Conservation (phyloP, 2,888 invertebrate genomes). For the Phymatocera aterrima region DNA sequence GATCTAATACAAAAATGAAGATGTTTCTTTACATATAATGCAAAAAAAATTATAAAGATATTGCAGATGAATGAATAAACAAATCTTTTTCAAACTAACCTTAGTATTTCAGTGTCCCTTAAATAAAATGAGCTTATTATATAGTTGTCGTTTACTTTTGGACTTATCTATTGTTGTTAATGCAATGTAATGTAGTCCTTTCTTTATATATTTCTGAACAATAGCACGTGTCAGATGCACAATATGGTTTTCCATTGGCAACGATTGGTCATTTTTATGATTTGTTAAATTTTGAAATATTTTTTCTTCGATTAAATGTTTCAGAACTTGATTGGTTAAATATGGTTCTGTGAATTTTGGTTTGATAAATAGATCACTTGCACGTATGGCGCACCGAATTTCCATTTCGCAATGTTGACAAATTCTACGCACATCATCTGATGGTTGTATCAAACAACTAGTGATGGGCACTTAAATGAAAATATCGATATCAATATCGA, state of each 20-base stretch:
- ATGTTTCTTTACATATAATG: background rate
- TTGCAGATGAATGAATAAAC: no score
- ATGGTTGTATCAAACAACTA: conserved; percentile 49
- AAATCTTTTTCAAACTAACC: no score
- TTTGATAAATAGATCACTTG: conserved; percentile 39
- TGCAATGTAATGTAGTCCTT: conserved; percentile 46
- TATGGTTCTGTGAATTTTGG: conserved; percentile 47
- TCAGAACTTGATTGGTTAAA: conserved; percentile 41
- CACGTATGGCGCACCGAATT: conserved; percentile 36
- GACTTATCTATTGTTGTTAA: conserved; percentile 44
- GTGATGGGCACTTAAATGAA: background rate
- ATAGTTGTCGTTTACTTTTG: conserved; percentile 36
- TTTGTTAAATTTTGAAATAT: conserved; percentile 32
- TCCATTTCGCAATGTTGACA: conserved; percentile 35
- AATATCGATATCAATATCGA: background rate
- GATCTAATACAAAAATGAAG: background rate
- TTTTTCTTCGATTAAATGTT: conserved; percentile 25
- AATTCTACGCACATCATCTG: conserved; percentile 42
- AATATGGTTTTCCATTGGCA: conserved; percentile 45
- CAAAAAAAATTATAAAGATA: no score
- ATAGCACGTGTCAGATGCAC: conserved; percentile 45
- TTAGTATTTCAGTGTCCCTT: background rate
- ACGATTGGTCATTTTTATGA: conserved; percentile 37
- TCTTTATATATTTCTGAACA: conserved; percentile 46
- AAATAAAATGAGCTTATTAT: conserved; percentile 48